Base-by-base conservation (phyloP, 2,113 vertebrate species). In the Tetrax tetrax region DNA sequence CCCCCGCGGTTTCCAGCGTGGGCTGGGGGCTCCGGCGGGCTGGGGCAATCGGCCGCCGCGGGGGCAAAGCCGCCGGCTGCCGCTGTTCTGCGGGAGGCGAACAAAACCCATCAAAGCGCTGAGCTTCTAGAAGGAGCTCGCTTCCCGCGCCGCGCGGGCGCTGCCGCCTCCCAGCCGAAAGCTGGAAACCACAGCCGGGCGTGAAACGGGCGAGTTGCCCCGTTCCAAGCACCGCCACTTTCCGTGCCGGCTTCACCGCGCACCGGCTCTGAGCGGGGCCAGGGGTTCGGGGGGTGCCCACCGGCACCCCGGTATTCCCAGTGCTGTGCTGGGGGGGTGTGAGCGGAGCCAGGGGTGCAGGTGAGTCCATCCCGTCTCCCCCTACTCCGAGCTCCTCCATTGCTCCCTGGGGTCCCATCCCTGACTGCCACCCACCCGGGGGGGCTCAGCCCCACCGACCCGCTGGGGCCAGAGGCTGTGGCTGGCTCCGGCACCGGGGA, bases 101-200 rank as follows among this genome's bases (percentile, higher is more conserved):
- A 90, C 78, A 60, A 66, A 86, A 33, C 54, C 82, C 95, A 91
- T 96, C 96, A 93, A 94, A 97, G 92, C 87, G 17, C 22, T 0
- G 23, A 66, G 61, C 86, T 87, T 95, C 81, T 38, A 87, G 91
- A 92, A 92, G 57, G 48, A 69, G 87, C 90, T 74, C 8, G 8
- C 33, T 60, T 93, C 84, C 82, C 5, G 65, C 33, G 45, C 83
- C 10, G 47, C 66, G 77, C 77, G 33, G 61, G 47, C 4, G 3
- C 91, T 78, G 91, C 96, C 28, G 7, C 91, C 89, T 80, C 91
- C 37, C 79, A 90, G 66, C 74, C n/a, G 21, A 31, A 70, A 33
- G 79, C 68, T 96, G 85, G 83, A 97, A 96, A 86, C 95, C 95
- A 77, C 95, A 85, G 77, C 77, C 61, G 4, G 21, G 65, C 17